Evolutionary conservation across 2,797 vertebrate species (phyloP).

Genomic region (Periophthalmus magnuspinnatus): DNA sequence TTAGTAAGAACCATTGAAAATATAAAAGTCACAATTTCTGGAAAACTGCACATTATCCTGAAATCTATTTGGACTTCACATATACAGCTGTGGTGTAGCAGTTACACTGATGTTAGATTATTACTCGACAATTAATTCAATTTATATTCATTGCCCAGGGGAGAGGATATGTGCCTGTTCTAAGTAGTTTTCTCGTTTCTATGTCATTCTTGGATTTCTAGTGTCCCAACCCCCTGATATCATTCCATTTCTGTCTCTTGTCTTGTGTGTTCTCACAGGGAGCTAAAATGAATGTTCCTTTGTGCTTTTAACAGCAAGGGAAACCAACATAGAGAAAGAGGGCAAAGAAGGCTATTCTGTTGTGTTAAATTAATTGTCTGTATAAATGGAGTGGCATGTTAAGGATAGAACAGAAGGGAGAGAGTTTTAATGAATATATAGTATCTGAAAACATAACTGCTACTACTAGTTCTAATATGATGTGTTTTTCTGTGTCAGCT

Average conservation of each 20-base stretch:
- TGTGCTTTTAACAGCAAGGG: slow-evolving; percentile 81
- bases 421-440: slow-evolving; percentile 10
- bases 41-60: no score
- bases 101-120: no score
- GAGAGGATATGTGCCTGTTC: slow-evolving; percentile 32
- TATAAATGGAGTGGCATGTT: slow-evolving; percentile 11
- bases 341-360: slow-evolving; percentile 76
- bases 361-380: slow-evolving; percentile 81
- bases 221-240: slow-evolving; percentile 1
- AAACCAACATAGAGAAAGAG: slow-evolving; percentile 76
- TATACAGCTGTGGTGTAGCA: no score
- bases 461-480: neutral
- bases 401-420: neutral
- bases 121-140: no score
- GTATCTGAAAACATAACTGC: neutral
- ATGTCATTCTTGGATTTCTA: slow-evolving; percentile 51
- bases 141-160: neutral
- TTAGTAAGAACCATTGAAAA: no score
- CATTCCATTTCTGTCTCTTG: slow-evolving; percentile 51
- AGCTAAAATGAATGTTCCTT: slow-evolving; percentile 81
- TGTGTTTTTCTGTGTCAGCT: slow-evolving; percentile 74
- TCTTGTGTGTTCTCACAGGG: slow-evolving; percentile 69
- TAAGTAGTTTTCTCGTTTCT: no score
- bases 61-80: no score
- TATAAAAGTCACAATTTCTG: no score